These are phyloP conservation scores for Actias luna DNA, from an alignment of 2,888 invertebrate species.

Conservation along the genomic window DNA sequence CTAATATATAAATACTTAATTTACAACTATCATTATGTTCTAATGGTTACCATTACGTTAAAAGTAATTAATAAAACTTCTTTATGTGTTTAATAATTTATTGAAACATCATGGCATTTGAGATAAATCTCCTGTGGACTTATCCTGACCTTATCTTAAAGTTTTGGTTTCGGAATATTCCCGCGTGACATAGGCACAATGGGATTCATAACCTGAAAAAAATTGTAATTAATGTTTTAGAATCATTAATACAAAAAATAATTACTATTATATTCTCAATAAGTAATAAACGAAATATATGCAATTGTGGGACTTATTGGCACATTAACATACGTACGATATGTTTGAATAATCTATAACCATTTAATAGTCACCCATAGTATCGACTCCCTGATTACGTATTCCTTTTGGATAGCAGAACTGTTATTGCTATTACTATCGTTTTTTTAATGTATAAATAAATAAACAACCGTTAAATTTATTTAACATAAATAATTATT, in stretches of 20 bases:
- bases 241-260: too few species aligned
- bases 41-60: not conserved
- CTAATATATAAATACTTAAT: not conserved
- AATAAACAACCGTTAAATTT: too few species aligned
- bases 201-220: constrained; percentile 67
- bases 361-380: too few species aligned
- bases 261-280: not conserved
- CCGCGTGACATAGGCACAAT: constrained; percentile 48
- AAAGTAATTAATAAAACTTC: not conserved
- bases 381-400: too few species aligned
- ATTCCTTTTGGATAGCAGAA: too few species aligned
- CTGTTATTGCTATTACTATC: too few species aligned
- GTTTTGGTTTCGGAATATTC: constrained; percentile 13
- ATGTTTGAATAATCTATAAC: too few species aligned
- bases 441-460: too few species aligned
- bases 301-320: too few species aligned
- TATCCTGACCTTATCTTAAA: not conserved
- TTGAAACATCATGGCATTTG: not conserved
- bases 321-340: too few species aligned
- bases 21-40: not conserved
- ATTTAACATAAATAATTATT: too few species aligned
- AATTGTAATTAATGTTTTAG: not conserved
- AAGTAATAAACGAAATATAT: not conserved
- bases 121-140: not conserved
- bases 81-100: not conserved